Percentiles rank a stretch among this genome's conserved stretches.
These are phyloP conservation scores for Jordanella pulchra DNA, from an alignment of 2,797 vertebrate species.

Conservation along the genomic window DNA sequence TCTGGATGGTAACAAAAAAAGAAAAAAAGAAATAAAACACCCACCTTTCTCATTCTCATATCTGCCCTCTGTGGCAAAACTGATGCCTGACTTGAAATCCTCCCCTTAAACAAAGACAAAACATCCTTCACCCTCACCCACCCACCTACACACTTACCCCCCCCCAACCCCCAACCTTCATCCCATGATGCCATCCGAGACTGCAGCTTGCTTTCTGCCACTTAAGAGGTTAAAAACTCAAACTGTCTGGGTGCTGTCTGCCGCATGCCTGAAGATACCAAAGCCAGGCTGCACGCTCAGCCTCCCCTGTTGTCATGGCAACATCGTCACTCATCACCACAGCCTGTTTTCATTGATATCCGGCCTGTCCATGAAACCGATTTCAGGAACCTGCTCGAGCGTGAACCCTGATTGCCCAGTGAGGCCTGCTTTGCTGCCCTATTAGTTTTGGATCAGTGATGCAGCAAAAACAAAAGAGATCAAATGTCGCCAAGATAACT, in stretches of 20 bases:
- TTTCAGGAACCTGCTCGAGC: constrained; percentile 85
- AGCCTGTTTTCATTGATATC: constrained; percentile 91
- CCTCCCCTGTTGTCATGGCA: constrained; percentile 92
- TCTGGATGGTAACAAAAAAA: constrained; percentile 68
- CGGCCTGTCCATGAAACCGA: constrained; percentile 83
- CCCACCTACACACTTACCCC: constrained; percentile 12
- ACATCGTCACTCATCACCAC: constrained; percentile 85
- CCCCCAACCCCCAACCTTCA: constrained; percentile 9
- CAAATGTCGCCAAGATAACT: constrained; percentile 17
- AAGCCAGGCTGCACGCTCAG: constrained; percentile 80
- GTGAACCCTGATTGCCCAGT: constrained; percentile 65
- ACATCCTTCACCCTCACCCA: constrained; percentile 2
- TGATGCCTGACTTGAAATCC: constrained; percentile 53
- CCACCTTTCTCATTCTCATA: constrained; percentile 56
- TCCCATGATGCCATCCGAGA: constrained; percentile 63
- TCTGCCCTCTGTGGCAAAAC: constrained; percentile 49
- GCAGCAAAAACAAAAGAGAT: constrained; percentile 12
- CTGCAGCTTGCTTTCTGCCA: constrained; percentile 72
- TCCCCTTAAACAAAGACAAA: constrained; percentile 5
- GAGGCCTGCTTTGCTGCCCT: constrained; percentile 49
- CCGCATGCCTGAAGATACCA: constrained; percentile 74
- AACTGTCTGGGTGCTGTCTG: constrained; percentile 73
- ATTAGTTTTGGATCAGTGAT: constrained; percentile 42
- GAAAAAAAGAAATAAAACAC: constrained; percentile 30
- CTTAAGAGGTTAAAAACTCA: constrained; percentile 79